Conservation (phyloP, 1,140 invertebrate species). For the Drosophila quadrilineata region DNA sequence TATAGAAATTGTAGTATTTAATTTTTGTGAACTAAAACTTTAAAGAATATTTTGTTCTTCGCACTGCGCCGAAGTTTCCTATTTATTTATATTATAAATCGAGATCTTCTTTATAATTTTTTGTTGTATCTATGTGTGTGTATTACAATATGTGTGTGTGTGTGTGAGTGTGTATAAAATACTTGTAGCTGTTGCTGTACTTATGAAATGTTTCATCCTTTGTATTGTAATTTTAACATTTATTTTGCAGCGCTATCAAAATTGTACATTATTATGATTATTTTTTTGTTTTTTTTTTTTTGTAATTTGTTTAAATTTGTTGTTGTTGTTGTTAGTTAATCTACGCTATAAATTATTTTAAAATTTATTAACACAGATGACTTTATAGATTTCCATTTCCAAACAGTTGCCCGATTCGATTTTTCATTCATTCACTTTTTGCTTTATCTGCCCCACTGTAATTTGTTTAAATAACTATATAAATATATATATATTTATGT, state of each 20-base stretch:
- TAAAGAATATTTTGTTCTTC: neutral
- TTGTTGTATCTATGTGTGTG: conserved; percentile 27
- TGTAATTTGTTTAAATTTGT: conserved; percentile 36
- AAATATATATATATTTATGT: conserved; percentile 5
- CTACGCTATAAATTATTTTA: conserved; percentile 77
- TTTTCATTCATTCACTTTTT: conserved; percentile 26
- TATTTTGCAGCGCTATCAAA: conserved; percentile 15
- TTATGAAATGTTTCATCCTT: neutral
- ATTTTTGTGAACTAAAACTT: neutral
- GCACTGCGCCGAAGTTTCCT: neutral
- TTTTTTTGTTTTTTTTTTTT: conserved; percentile 33
- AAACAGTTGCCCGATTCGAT: conserved; percentile 56
- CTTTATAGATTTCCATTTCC: conserved; percentile 77
- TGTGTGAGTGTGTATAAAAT: conserved; percentile 35
- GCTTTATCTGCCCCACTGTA: conserved; percentile 38
- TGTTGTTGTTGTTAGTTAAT: conserved; percentile 52
- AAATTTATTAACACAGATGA: conserved; percentile 81
- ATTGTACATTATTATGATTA: conserved; percentile 9
- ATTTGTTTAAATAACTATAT: too few relatives aligned
- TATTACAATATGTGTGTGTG: conserved; percentile 40
- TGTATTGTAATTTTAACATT: neutral
- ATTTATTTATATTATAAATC: neutral
- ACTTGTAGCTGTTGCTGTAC: conserved; percentile 26
- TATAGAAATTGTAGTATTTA: too few relatives aligned
- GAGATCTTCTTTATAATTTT: conserved; percentile 20